Percentiles rank a stretch among this genome's conserved stretches.
phyloP scores from a whole-genome alignment of 2,888 invertebrate genomes.

The Epistrophe eligans region DNA sequence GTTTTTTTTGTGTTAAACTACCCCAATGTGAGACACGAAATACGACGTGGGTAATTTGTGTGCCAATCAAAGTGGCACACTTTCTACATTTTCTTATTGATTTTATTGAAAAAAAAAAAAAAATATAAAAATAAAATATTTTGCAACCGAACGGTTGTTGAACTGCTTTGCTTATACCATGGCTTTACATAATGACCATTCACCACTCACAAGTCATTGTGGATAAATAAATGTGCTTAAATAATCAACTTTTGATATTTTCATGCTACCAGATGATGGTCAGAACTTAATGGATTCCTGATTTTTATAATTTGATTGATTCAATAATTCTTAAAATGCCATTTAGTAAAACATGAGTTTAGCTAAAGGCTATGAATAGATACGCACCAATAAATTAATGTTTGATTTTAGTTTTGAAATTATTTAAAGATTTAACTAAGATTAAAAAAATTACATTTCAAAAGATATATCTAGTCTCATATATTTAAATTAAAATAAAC shows the following conservation, averaged over 20 bases:
- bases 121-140: slow-evolving; percentile 24
- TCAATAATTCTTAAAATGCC: no score
- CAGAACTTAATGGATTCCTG: not conserved
- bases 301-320: not conserved
- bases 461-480: not conserved
- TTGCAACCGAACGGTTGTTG: slow-evolving; percentile 56
- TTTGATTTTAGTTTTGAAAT: not conserved
- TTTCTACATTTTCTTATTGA: slow-evolving; percentile 53
- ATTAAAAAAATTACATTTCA: not conserved
- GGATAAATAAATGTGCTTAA: not conserved
- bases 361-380: no score
- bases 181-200: slow-evolving; percentile 2
- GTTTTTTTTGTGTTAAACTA: no score
- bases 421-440: not conserved
- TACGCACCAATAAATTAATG: not conserved
- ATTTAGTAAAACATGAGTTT: no score
- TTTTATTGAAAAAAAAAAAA: slow-evolving; percentile 12
- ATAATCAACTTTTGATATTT: slow-evolving; percentile 5
- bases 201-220: not conserved
- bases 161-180: slow-evolving; percentile 33
- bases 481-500: not conserved
- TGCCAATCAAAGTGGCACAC: slow-evolving; percentile 61
- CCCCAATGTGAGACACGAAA: not conserved
- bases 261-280: not conserved
- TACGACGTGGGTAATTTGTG: not conserved